phyloP scores from a whole-genome alignment of 2,888 invertebrate species.

The Amphipyra berbera region DNA sequence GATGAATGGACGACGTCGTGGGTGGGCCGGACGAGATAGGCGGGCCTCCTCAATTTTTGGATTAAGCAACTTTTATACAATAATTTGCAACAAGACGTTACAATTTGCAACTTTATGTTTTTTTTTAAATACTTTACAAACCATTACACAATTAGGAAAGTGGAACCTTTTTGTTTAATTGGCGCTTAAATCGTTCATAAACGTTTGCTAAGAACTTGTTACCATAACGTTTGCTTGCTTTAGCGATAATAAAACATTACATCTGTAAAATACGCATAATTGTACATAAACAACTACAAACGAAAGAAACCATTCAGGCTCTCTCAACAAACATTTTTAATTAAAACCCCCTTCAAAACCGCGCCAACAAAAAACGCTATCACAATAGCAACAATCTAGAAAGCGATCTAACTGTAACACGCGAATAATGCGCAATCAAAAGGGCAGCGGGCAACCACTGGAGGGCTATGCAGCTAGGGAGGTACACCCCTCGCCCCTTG shows the following conservation, averaged over 20 bases:
- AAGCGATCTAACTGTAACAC: conserved; percentile 89
- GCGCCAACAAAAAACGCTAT: conserved; percentile 82
- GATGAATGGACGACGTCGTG: conserved; percentile 83
- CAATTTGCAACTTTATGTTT: conserved; percentile 65
- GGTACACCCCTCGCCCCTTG: conserved; percentile 53
- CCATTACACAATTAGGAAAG: conserved; percentile 42
- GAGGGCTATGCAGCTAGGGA: conserved; percentile 76
- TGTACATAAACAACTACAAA: conserved; percentile 53
- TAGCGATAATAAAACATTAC: conserved; percentile 3
- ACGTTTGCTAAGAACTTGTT: not conserved
- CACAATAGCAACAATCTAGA: conserved; percentile 89
- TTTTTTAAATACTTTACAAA: conserved; percentile 55
- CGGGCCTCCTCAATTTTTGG: conserved; percentile 77
- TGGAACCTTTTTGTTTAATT: conserved; percentile 14
- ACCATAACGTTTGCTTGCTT: conserved; percentile 1
- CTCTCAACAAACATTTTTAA: conserved; percentile 85
- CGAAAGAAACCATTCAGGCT: conserved; percentile 71
- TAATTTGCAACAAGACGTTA: conserved; percentile 73
- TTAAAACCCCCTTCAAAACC: conserved; percentile 85
- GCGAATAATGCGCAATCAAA: conserved; percentile 89
- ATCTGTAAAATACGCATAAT: conserved; percentile 26
- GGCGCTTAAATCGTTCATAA: not conserved
- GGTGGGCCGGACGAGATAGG: conserved; percentile 77
- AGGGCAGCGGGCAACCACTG: conserved; percentile 83
- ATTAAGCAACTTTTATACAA: conserved; percentile 81